A percentile compares a stretch with the other conserved stretches of the same genome.
Conservation (phyloP, 2,797 vertebrate species). For the Smutsia gigantea region DNA sequence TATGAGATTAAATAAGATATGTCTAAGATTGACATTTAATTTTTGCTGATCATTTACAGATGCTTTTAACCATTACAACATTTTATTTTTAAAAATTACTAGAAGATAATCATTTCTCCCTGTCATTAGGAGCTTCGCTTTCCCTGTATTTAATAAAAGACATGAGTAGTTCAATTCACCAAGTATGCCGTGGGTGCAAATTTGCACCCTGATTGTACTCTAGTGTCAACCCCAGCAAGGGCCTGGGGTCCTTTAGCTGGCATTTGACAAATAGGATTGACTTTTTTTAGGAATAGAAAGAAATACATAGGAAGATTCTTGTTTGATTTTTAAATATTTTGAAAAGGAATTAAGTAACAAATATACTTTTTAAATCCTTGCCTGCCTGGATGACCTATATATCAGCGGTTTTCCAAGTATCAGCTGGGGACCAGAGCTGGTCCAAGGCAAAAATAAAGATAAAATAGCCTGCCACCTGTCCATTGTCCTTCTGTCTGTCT, state of each 20-base stretch:
- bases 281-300: constrained; percentile 26
- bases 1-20: not conserved
- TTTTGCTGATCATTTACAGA: constrained; percentile 8
- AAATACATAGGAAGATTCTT: not conserved
- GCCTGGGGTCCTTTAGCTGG: not conserved
- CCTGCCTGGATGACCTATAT: not conserved
- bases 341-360: constrained; percentile 40
- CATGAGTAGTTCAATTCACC: not conserved
- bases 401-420: not conserved
- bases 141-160: constrained; percentile 17
- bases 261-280: not conserved
- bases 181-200: not conserved
- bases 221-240: not conserved
- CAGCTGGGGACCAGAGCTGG: not conserved
- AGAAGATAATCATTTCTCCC: not conserved
- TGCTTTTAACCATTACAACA: not conserved
- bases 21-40: not conserved
- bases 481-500: not conserved
- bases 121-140: not conserved
- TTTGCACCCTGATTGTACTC: not conserved
- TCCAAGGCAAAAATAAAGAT: not conserved
- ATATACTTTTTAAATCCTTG: not conserved
- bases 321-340: constrained; percentile 39
- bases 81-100: not conserved
- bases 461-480: not conserved